A percentile compares a stretch with the other conserved stretches of the same genome.
These are phyloP conservation scores for Polyploca ridens DNA, from an alignment of 2,888 invertebrate genomes.

Conservation along the genomic window DNA sequence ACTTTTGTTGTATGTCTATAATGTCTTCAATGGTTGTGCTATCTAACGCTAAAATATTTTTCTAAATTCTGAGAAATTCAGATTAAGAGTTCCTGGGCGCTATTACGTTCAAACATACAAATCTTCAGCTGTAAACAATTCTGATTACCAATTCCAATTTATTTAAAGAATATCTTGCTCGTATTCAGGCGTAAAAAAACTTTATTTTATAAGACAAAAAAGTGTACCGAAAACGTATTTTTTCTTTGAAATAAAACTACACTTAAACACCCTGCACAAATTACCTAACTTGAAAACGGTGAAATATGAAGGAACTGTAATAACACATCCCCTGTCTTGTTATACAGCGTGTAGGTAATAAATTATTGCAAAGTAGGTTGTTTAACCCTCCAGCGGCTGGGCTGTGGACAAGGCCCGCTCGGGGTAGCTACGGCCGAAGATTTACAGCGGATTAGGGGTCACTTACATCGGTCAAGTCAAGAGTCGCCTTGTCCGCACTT, in stretches of 20 bases:
- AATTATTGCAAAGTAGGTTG: constrained; percentile 78
- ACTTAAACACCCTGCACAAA: too few relatives aligned
- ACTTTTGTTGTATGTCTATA: too few relatives aligned
- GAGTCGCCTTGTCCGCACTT: constrained; percentile 71
- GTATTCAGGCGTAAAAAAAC: background rate
- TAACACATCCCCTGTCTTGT: constrained; percentile 57
- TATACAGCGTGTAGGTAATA: constrained; percentile 72
- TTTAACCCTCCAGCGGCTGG: constrained; percentile 68
- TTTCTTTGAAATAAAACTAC: too few relatives aligned
- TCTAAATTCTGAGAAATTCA: too few relatives aligned
- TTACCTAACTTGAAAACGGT: constrained; percentile 19
- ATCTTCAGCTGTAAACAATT: too few relatives aligned
- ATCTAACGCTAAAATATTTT: too few relatives aligned
- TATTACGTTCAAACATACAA: too few relatives aligned
- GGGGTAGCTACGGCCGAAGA: constrained; percentile 66
- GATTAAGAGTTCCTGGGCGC: too few relatives aligned
- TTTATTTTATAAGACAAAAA: background rate
- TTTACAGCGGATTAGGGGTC: constrained; percentile 83
- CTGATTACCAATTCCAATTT: too few relatives aligned
- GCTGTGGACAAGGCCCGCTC: constrained; percentile 23
- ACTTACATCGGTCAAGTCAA: constrained; percentile 80
- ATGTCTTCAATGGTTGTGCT: too few relatives aligned
- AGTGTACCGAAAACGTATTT: too few relatives aligned
- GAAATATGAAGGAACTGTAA: constrained; percentile 42
- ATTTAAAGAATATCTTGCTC: background rate